Evolutionary conservation across 2,113 vertebrate species (phyloP).

Genomic region (Morone saxatilis): DNA sequence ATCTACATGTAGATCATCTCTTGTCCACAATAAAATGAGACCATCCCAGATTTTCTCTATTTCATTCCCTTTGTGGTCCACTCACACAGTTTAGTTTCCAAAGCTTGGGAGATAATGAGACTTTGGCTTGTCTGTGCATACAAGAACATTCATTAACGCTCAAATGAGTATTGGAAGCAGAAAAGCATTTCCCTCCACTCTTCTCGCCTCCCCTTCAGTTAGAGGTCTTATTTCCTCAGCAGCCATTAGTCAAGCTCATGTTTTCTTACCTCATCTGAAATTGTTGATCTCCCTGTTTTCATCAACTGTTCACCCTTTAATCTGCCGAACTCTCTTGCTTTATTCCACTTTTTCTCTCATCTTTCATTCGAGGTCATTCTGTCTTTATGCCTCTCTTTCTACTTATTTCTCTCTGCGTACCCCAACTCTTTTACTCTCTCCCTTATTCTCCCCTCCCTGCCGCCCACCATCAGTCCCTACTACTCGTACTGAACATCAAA

Average conservation of each 20-base stretch:
- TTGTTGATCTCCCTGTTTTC: conserved; percentile 16
- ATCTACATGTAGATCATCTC: conserved; percentile 6
- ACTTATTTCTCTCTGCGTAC: background rate
- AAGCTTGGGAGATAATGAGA: conserved; percentile 64
- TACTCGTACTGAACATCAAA: conserved; percentile 57
- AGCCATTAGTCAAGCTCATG: conserved; percentile 37
- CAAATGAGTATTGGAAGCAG: conserved; percentile 43
- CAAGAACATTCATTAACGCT: conserved; percentile 52
- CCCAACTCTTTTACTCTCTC: conserved; percentile 11
- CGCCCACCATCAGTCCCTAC: conserved; percentile 32
- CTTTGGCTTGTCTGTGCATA: conserved; percentile 45
- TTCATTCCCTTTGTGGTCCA: conserved; percentile 54
- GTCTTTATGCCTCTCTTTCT: background rate
- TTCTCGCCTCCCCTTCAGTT: conserved; percentile 31
- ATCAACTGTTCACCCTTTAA: conserved; percentile 26
- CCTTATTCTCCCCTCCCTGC: background rate
- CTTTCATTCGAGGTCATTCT: background rate
- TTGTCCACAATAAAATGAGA: conserved; percentile 25
- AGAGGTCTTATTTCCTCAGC: conserved; percentile 22
- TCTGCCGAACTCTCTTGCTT: background rate
- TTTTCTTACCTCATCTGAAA: conserved; percentile 40
- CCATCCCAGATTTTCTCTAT: conserved; percentile 21
- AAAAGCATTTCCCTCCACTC: conserved; percentile 29
- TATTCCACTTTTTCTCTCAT: background rate
- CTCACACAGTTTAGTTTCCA: conserved; percentile 51